Evolutionary conservation across 1,140 invertebrate genomes (phyloP).

Genomic region (Capitella teleta): DNA sequence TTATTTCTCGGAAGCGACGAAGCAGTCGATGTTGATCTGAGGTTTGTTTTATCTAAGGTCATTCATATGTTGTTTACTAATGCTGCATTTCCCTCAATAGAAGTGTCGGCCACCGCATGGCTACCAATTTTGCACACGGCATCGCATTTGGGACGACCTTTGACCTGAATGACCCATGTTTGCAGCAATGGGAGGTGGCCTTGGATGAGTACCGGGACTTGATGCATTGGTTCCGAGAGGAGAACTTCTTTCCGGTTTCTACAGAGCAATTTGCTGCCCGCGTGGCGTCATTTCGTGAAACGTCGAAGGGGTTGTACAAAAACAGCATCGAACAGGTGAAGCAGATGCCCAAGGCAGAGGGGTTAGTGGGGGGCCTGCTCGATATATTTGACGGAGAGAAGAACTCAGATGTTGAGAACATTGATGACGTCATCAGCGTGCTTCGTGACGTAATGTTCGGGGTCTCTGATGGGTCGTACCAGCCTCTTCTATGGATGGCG

Average conservation of each 20-base stretch:
- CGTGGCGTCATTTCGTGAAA: neutral
- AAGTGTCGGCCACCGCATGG: neutral
- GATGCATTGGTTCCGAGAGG: neutral
- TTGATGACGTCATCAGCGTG: neutral
- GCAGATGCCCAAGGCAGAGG: neutral
- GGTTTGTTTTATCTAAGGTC: neutral
- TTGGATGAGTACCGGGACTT: neutral
- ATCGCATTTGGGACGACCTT: neutral
- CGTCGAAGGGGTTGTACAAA: neutral
- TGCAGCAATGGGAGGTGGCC: neutral
- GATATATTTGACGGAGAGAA: neutral
- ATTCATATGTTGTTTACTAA: neutral
- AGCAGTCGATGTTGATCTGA: neutral
- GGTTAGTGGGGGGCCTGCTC: neutral
- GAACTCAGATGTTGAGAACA: neutral
- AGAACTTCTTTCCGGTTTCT: neutral
- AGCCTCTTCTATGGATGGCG: neutral
- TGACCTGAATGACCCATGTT: neutral
- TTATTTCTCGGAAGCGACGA: neutral
- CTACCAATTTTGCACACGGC: neutral
- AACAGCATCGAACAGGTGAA: neutral
- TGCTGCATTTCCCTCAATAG: neutral
- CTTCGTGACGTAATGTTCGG: neutral
- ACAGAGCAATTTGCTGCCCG: neutral
- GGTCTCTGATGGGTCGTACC: neutral